Conservation (phyloP, 2,888 invertebrate genomes). For the Hydraecia micacea region DNA sequence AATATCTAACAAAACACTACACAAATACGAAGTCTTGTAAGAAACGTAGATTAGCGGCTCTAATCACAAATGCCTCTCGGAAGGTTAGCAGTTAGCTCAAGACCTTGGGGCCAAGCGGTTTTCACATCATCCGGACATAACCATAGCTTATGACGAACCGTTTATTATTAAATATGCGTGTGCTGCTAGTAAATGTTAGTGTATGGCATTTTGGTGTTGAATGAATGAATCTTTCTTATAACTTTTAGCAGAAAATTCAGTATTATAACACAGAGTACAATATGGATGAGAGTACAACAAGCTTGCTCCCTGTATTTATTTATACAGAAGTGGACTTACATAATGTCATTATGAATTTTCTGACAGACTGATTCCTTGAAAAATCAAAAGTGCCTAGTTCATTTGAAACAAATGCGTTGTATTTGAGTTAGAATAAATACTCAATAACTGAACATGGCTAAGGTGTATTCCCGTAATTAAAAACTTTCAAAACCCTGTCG, state of each 20-base stretch:
- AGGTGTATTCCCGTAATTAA: too few relatives aligned
- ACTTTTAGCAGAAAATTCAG: too few relatives aligned
- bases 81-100: slow-evolving; percentile 73
- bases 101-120: slow-evolving; percentile 75
- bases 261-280: not conserved
- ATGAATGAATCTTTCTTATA: not conserved
- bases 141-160: slow-evolving; percentile 46
- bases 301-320: too few relatives aligned
- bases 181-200: slow-evolving; percentile 12
- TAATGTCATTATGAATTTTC: too few relatives aligned
- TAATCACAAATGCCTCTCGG: slow-evolving; percentile 78
- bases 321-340: too few relatives aligned
- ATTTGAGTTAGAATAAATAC: too few relatives aligned
- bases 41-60: slow-evolving; percentile 75
- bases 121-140: slow-evolving; percentile 73
- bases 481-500: too few relatives aligned
- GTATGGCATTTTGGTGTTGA: slow-evolving; percentile 16
- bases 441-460: too few relatives aligned
- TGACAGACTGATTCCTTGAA: too few relatives aligned
- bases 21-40: slow-evolving; percentile 40
- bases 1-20: slow-evolving; percentile 18
- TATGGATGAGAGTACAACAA: too few relatives aligned
- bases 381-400: too few relatives aligned
- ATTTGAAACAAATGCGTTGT: too few relatives aligned
- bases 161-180: slow-evolving; percentile 46